phyloP scores from a whole-genome alignment of 2,113 vertebrate genomes.

The Pseudorhombus dupliciocellatus region DNA sequence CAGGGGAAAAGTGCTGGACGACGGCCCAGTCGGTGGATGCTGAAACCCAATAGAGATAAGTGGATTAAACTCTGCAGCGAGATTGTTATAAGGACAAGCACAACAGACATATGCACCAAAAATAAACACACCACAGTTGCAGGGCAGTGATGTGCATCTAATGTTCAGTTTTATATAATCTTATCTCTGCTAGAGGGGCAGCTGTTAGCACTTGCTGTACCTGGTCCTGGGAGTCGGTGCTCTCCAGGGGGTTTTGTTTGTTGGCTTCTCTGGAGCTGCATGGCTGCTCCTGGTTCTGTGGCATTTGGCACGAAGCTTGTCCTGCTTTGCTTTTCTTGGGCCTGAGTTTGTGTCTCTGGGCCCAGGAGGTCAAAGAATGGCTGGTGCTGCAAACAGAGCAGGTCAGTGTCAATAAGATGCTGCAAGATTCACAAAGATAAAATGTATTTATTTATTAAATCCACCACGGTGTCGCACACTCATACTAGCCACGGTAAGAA shows the following conservation, averaged over 20 bases:
- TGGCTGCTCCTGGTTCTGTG: slow-evolving; percentile 40
- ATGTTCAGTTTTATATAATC: neutral
- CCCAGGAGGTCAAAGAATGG: slow-evolving; percentile 92
- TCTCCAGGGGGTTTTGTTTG: slow-evolving; percentile 29
- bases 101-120: neutral
- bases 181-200: neutral
- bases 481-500: neutral
- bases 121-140: slow-evolving; percentile 4
- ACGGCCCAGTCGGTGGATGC: slow-evolving; percentile 71
- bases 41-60: slow-evolving; percentile 70
- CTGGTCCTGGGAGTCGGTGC: slow-evolving; percentile 62
- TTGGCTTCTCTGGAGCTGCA: slow-evolving; percentile 26
- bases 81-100: slow-evolving; percentile 5
- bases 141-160: neutral
- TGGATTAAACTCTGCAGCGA: slow-evolving; percentile 27
- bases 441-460: too few relatives aligned
- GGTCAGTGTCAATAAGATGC: neutral
- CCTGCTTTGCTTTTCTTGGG: slow-evolving; percentile 77
- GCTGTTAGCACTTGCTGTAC: slow-evolving; percentile 18
- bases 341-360: slow-evolving; percentile 87
- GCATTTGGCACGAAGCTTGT: slow-evolving; percentile 31
- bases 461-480: neutral
- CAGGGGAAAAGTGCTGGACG: slow-evolving; percentile 82
- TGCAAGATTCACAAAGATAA: too few relatives aligned
- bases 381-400: slow-evolving; percentile 59